phyloP scores from a whole-genome alignment of 2,113 vertebrate genomes.

The Ophthalmolycus amberensis region DNA sequence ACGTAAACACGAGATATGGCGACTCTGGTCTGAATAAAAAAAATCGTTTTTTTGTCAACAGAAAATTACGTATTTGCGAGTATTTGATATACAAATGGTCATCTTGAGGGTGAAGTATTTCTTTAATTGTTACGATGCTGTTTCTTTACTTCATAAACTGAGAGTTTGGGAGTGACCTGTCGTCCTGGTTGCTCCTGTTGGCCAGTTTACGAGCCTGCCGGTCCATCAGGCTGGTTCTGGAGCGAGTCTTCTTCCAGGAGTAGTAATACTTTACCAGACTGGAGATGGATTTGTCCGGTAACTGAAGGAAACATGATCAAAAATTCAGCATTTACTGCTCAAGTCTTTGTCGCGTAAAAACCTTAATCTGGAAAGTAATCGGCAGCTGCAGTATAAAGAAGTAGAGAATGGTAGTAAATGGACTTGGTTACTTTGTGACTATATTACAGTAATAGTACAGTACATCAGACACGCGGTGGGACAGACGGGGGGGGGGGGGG shows the following conservation, averaged over 20 bases:
- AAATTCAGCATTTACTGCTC: neutral
- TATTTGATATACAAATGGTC: too few relatives aligned
- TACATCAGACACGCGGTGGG: neutral
- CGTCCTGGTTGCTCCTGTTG: conserved; percentile 92
- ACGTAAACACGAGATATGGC: neutral
- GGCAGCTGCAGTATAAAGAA: neutral
- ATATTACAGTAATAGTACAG: neutral
- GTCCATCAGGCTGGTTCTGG: conserved; percentile 98
- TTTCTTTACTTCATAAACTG: neutral
- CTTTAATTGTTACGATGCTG: too few relatives aligned
- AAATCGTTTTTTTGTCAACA: too few relatives aligned
- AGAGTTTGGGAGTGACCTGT: conserved; percentile 65
- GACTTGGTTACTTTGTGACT: neutral
- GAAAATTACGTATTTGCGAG: too few relatives aligned
- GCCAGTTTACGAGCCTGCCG: conserved; percentile 96
- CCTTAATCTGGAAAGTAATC: neutral
- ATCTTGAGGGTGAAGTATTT: too few relatives aligned
- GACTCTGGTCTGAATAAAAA: neutral
- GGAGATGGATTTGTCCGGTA: conserved; percentile 98
- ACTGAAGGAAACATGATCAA: conserved; percentile 75
- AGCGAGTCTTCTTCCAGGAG: conserved; percentile 99
- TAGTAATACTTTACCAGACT: conserved; percentile 99
- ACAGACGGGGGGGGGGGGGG: neutral
- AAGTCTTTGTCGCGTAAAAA: neutral
- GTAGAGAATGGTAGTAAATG: neutral